phyloP scores from a whole-genome alignment of 1,140 invertebrate genomes.

The Drusus annulatus region DNA sequence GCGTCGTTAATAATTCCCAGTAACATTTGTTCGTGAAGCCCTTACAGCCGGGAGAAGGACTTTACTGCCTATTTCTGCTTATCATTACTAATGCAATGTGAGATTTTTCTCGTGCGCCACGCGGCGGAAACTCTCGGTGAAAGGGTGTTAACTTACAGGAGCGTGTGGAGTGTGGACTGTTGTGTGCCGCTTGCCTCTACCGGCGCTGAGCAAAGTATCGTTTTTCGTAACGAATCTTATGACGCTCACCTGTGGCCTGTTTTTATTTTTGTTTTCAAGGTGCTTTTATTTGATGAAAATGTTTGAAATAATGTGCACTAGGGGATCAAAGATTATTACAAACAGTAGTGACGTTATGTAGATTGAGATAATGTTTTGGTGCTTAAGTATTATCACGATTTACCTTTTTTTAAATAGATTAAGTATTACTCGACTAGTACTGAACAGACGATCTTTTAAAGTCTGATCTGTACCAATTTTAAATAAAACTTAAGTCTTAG shows the following conservation, averaged over 20 bases:
- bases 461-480: too few species aligned
- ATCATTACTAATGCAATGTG: conserved; percentile 37
- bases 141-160: conserved; percentile 7
- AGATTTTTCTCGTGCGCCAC: conserved; percentile 22
- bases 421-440: too few species aligned
- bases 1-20: conserved; percentile 33
- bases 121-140: not conserved
- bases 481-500: too few species aligned
- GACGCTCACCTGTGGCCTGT: not conserved
- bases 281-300: too few species aligned
- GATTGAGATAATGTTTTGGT: too few species aligned
- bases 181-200: not conserved
- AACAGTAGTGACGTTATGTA: too few species aligned
- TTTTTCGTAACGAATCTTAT: not conserved
- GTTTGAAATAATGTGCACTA: too few species aligned
- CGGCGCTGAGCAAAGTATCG: too few species aligned
- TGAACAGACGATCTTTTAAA: too few species aligned
- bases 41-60: not conserved
- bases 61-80: conserved; percentile 38
- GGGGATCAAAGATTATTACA: too few species aligned
- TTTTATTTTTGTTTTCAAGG: not conserved
- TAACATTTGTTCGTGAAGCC: conserved; percentile 31
- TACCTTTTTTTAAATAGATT: too few species aligned
- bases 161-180: not conserved
- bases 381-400: too few species aligned